These are phyloP conservation scores for Drosophila heteroneura DNA, from an alignment of 2,888 invertebrate species.

Conservation along the genomic window DNA sequence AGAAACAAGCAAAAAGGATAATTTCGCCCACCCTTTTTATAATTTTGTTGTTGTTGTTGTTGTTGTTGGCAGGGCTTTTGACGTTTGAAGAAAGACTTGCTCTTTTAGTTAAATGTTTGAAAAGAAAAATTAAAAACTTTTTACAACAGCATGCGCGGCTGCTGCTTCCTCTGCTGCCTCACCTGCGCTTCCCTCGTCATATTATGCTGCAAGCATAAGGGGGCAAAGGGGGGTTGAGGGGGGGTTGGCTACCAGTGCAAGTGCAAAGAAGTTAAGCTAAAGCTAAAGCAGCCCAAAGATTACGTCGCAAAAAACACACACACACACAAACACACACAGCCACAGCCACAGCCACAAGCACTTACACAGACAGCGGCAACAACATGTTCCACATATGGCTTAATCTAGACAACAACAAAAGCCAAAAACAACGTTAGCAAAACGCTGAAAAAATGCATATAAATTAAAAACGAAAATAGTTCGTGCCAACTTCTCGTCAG, in stretches of 20 bases:
- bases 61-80: conserved; percentile 30
- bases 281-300: conserved; percentile 65
- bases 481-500: conserved; percentile 11
- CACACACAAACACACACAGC: conserved; percentile 5
- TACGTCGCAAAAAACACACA: conserved; percentile 30
- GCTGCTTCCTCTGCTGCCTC: conserved; percentile 33
- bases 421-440: conserved; percentile 23
- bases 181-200: conserved; percentile 38
- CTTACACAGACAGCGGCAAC: conserved; percentile 15
- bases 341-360: conserved; percentile 3
- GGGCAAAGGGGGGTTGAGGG: not conserved
- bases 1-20: conserved; percentile 50
- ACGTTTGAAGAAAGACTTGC: conserved; percentile 57
- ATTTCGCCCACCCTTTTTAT: conserved; percentile 30
- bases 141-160: conserved; percentile 71
- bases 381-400: conserved; percentile 55
- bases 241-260: conserved; percentile 59
- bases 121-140: conserved; percentile 82
- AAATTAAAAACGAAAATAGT: not conserved
- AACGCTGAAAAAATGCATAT: not conserved
- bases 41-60: conserved; percentile 14
- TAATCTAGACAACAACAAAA: conserved; percentile 50
- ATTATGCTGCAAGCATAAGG: conserved; percentile 58
- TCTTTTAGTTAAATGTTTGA: conserved; percentile 82
- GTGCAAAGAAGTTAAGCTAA: conserved; percentile 73